Evolutionary conservation across 2,888 invertebrate genomes (phyloP), one percentile per base, ranked within the genome.

Genomic region (Autographa gamma): DNA sequence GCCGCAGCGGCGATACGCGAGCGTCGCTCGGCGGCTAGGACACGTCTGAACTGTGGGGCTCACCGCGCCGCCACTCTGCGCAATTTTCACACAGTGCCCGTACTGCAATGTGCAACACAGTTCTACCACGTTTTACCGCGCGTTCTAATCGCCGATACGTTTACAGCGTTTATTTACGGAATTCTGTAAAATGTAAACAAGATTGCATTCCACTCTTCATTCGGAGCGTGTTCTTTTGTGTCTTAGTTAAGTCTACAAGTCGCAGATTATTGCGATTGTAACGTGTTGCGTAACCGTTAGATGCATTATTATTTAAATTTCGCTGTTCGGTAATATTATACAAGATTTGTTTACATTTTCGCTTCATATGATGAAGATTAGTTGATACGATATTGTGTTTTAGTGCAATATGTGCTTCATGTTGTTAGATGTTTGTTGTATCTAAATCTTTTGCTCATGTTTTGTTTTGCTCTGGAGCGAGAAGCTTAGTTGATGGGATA

Each of bases 21-120:
- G 86, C 83, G 85, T 81, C 91, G 88, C 89, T 85, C 92, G 91
- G 85, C 89, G 88, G 90, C 77, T 84, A 79, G 84, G 80, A 90
- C 89, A 88, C 90, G 90, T 93, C 92, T 93, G 92, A 66, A 66
- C 73, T 72, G 72, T 82, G 76, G 75, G 76, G 63, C 65, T 67
- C 82, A 77, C 71, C 88, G 92, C 92, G 93, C 90, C 90, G 91
- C 60, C 84, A 79, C 89, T 90, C 92, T 94, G 93, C 93, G 94
- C 94, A 93, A 88, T 93, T 88, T 86, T 87, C 84, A 87, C 86
- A 83, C 80, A 70, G 69, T 76, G 71, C 72, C 69, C 67, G 68
- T 77, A 81, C 69, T 85, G 87, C 88, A 86, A 83, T 85, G 79
- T 88, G 86, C 86, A 86, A 77, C 77, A 60, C 69, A 67, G 70